Conservation (phyloP, 2,797 vertebrate genomes). For the Bradypus variegatus region DNA sequence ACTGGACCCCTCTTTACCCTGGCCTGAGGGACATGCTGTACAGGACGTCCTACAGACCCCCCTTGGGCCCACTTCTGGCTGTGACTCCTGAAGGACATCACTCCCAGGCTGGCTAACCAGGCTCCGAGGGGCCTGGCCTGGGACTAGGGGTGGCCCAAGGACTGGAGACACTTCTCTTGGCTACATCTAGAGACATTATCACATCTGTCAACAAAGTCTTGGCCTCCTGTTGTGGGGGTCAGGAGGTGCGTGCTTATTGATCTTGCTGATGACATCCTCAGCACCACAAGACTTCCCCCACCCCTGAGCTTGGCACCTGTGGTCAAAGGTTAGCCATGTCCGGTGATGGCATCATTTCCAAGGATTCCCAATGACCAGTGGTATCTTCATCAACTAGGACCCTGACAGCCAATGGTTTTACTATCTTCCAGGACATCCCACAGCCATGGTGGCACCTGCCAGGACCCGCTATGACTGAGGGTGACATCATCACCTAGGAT, state of each 20-base stretch:
- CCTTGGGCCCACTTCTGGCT: background rate
- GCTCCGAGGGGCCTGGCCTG: background rate
- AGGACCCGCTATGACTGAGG: background rate
- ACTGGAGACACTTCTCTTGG: background rate
- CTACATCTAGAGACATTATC: background rate
- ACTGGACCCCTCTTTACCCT: background rate
- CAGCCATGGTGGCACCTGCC: background rate
- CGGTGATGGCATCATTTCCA: background rate
- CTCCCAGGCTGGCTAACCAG: background rate
- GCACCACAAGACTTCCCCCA: background rate
- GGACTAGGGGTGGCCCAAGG: background rate
- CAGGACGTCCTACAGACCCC: background rate
- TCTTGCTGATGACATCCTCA: background rate
- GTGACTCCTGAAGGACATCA: background rate
- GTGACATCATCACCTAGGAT: background rate
- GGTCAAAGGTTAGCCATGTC: background rate
- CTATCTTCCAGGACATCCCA: background rate
- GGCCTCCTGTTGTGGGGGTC: background rate
- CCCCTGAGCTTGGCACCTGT: background rate
- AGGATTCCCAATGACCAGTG: background rate
- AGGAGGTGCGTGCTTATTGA: background rate
- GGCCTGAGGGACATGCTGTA: background rate
- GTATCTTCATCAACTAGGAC: background rate
- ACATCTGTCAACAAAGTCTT: background rate
- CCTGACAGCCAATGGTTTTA: background rate